These are phyloP conservation scores for Manis javanica DNA, from an alignment of 2,797 vertebrate species.

Conservation along the genomic window DNA sequence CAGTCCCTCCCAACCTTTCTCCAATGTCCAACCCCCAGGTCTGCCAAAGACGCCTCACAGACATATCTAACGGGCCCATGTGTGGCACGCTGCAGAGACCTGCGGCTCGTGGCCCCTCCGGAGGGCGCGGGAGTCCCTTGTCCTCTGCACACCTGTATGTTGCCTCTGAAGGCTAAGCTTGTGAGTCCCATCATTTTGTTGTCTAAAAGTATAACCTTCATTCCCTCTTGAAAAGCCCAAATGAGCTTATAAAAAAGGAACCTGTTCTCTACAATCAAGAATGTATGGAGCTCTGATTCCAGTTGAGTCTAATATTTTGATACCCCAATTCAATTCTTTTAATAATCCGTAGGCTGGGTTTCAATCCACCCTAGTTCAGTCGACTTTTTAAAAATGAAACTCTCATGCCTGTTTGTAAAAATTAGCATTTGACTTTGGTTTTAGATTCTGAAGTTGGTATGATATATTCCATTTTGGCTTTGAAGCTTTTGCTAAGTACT, in stretches of 20 bases:
- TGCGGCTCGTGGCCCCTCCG: not conserved
- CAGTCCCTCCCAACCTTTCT: not conserved
- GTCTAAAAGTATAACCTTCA: not conserved
- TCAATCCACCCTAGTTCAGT: conserved; percentile 58
- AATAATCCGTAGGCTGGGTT: conserved; percentile 64
- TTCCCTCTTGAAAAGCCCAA: conserved; percentile 40
- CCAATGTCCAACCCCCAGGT: not conserved
- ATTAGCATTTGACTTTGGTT: conserved; percentile 62
- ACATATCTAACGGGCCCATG: not conserved
- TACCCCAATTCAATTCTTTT: conserved; percentile 62
- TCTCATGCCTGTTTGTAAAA: conserved; percentile 59
- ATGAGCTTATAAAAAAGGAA: conserved; percentile 55
- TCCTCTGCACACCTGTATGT: not conserved
- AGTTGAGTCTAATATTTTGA: conserved; percentile 63
- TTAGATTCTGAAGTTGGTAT: conserved; percentile 18
- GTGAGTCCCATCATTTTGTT: not conserved
- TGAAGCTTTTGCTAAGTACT: conserved; percentile 43
- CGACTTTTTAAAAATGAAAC: conserved; percentile 52
- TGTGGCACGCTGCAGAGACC: not conserved
- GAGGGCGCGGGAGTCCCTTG: not conserved
- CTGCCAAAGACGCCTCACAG: not conserved
- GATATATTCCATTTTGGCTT: conserved; percentile 38
- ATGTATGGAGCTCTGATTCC: conserved; percentile 22
- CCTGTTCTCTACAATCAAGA: conserved; percentile 53
- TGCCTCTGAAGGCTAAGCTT: not conserved